Base-by-base conservation (phyloP, 1,140 invertebrate genomes). In the Drosophila insularis region DNA sequence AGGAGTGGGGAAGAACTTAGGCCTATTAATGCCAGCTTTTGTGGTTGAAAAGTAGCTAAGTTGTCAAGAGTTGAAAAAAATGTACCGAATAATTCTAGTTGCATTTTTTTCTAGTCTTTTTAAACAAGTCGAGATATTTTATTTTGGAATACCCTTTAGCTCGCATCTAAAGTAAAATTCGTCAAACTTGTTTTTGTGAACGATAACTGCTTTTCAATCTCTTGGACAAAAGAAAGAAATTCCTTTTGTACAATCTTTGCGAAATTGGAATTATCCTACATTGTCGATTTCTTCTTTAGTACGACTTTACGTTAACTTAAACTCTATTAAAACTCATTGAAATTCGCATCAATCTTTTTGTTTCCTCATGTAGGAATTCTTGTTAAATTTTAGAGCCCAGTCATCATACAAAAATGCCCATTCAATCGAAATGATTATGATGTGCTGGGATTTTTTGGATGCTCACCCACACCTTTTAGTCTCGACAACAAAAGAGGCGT, bases 21-120 rank as follows among this genome's bases (percentile, higher is more conserved):
- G 62, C 68, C 68, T 60, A 65, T 70, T 73, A 69, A 43, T 59
- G 59, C 46, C 53, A 63, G 66, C 66, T 69, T 68, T 73, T 69
- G 60, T 50, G 69, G 69, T 58, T 23, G 27, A 32, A n/a, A 46
- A 37, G 46, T 2, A 35, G 17, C 43, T 19, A 50, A 50, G 19
- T 50, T 11, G 43, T 21, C 3, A 8, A 21, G 43, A 19, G 43
- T 21, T 11, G 7, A 50, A 14, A 6, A 50, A 50, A 50, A 19
- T 17, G 59, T 21, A 54, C 13, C 6, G 43, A 37, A 32, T 53
- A 39, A 62, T 31, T 62, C 17, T 23, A 46, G 21, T 59, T 59
- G 32, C 56, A 7, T 37, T 35, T 17, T 50, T 4, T 50, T 50
- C 17, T 73, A 68, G 66, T 74, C 56, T 59, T n/a, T n/a, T n/a